These are phyloP conservation scores for Oreochromis tanganicae DNA, from an alignment of 2,113 vertebrate species.

Conservation along the genomic window DNA sequence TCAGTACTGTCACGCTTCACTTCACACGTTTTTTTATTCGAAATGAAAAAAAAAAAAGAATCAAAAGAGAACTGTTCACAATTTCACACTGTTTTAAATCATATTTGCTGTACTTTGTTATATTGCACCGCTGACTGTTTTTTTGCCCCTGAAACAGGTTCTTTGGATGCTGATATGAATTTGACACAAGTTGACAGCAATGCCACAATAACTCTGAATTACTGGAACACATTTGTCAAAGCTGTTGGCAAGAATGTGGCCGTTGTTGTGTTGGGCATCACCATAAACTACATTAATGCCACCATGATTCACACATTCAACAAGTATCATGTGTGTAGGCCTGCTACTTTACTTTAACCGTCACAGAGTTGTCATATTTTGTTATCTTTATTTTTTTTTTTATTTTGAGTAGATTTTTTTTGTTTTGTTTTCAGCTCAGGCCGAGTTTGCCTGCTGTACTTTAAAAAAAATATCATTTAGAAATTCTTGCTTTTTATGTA, in stretches of 20 bases:
- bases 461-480: rapidly evolving
- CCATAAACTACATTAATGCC: constrained; percentile 57
- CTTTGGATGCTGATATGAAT: neutral
- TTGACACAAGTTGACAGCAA: neutral
- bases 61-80: rapidly evolving
- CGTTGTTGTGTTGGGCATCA: constrained; percentile 27
- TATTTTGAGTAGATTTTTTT: neutral
- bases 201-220: neutral
- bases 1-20: neutral
- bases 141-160: neutral
- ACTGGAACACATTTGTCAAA: neutral
- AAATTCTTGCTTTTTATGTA: neutral
- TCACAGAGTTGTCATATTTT: neutral
- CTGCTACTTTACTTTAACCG: neutral
- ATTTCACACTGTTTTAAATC: neutral
- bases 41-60: neutral
- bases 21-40: neutral
- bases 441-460: neutral
- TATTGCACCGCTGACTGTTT: neutral
- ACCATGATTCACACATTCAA: constrained; percentile 54
- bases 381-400: neutral
- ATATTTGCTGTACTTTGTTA: neutral
- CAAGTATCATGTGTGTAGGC: constrained; percentile 29
- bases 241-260: constrained; percentile 27
- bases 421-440: neutral